phyloP scores from a whole-genome alignment of 2,888 invertebrate species.

The Leucoma salicis region DNA sequence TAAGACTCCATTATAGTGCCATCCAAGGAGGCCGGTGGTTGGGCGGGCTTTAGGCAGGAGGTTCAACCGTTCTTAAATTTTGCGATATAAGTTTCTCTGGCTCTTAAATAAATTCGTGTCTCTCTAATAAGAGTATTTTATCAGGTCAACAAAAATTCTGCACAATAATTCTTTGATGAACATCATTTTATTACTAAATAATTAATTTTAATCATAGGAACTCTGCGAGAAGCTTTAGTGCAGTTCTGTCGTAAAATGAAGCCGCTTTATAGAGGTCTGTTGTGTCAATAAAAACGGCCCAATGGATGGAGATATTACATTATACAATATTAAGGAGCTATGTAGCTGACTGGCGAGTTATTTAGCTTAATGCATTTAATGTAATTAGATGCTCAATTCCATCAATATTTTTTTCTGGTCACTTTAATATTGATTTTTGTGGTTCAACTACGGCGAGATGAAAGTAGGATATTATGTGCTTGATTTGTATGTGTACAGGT shows the following conservation, averaged over 20 bases:
- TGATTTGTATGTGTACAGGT: too few relatives aligned
- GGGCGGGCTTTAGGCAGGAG: too few relatives aligned
- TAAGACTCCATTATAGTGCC: too few relatives aligned
- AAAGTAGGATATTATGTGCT: too few relatives aligned
- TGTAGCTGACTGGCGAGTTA: constrained; percentile 37
- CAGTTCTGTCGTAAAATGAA: constrained; percentile 47
- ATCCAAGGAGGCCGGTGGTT: too few relatives aligned
- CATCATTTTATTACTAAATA: constrained; percentile 26
- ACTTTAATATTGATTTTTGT: too few relatives aligned
- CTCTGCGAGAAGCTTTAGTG: constrained; percentile 36
- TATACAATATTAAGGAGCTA: constrained; percentile 55
- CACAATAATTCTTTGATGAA: constrained; percentile 2
- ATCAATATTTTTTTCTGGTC: not conserved
- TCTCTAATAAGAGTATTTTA: too few relatives aligned
- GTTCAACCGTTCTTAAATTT: too few relatives aligned
- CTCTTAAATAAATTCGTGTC: too few relatives aligned
- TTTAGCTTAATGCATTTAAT: constrained; percentile 18
- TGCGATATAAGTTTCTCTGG: too few relatives aligned
- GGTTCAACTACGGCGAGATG: too few relatives aligned
- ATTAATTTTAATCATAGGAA: constrained; percentile 45
- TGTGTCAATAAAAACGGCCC: constrained; percentile 44
- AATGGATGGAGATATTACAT: constrained; percentile 45
- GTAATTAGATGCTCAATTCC: constrained; percentile 26
- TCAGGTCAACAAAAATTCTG: too few relatives aligned
- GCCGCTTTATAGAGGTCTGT: constrained; percentile 53